Conservation (phyloP, 2,888 invertebrate genomes). For the Dusona sp. region DNA sequence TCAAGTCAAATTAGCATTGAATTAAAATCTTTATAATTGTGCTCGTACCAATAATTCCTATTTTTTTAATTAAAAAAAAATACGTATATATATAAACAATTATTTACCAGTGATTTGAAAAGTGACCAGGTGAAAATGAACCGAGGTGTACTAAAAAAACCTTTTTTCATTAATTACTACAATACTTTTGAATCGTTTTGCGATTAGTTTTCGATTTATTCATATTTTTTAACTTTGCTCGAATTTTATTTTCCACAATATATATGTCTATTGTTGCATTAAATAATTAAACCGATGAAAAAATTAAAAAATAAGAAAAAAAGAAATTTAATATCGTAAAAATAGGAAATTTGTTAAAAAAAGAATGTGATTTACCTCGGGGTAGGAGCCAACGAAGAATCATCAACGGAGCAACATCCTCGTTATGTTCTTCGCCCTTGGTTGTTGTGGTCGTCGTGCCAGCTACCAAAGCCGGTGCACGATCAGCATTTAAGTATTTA, state of each 20-base stretch:
- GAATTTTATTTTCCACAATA: background rate
- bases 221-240: background rate
- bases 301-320: background rate
- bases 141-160: background rate
- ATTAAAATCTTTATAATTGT: background rate
- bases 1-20: background rate
- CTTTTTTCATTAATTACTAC: background rate
- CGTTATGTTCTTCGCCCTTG: constrained; percentile 20
- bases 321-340: background rate
- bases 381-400: constrained; percentile 32
- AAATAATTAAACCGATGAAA: background rate
- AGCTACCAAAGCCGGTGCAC: constrained; percentile 45
- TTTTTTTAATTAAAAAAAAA: background rate
- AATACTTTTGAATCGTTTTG: background rate
- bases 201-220: background rate
- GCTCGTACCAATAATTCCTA: background rate
- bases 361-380: constrained; percentile 15
- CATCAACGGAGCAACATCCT: constrained; percentile 4
- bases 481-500: constrained; percentile 64
- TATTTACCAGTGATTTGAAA: background rate
- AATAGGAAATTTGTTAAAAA: background rate
- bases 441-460: constrained; percentile 17
- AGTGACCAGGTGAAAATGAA: background rate
- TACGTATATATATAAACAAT: background rate
- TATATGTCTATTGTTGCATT: background rate